A percentile compares a stretch with the other conserved stretches of the same genome.
phyloP scores from a whole-genome alignment of 2,797 vertebrate species.

The Scomberomorus guttatus region DNA sequence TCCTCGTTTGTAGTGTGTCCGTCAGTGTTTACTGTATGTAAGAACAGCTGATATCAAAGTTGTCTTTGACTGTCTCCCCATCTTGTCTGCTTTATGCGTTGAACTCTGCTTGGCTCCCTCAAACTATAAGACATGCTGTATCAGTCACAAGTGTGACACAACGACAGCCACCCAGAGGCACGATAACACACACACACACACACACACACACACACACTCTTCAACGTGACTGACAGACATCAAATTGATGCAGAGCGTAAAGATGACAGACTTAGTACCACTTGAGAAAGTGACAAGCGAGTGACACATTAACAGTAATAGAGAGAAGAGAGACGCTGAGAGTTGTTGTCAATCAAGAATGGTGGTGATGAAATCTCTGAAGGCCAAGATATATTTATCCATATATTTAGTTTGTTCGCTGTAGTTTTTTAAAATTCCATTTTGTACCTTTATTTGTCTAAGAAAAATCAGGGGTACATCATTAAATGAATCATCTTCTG shows the following conservation, averaged over 20 bases:
- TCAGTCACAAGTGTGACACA: slow-evolving; percentile 42
- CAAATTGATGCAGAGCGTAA: slow-evolving; percentile 53
- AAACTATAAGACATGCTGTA: slow-evolving; percentile 22
- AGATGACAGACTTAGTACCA: slow-evolving; percentile 58
- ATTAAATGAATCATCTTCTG: not conserved
- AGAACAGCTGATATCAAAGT: not conserved
- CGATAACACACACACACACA: not conserved
- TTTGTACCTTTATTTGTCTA: slow-evolving; percentile 1
- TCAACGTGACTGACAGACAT: slow-evolving; percentile 59
- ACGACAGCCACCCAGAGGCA: slow-evolving; percentile 27
- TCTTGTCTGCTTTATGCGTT: slow-evolving; percentile 5
- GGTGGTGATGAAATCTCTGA: slow-evolving; percentile 24
- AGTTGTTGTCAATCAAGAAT: slow-evolving; percentile 40
- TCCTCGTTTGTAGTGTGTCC: not conserved
- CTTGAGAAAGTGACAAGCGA: slow-evolving; percentile 63
- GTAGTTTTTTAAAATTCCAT: not conserved
- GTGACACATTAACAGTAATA: slow-evolving; percentile 58
- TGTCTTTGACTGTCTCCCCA: not conserved
- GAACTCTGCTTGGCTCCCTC: slow-evolving; percentile 4
- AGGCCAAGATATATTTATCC: slow-evolving; percentile 30
- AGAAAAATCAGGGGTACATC: not conserved
- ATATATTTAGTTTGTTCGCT: not conserved
- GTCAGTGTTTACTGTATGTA: not conserved
- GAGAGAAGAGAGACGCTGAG: slow-evolving; percentile 30
- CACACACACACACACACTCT: slow-evolving; percentile 7